Base-by-base conservation (phyloP, 2,797 vertebrate genomes). In the Leptodactylus fallax region DNA sequence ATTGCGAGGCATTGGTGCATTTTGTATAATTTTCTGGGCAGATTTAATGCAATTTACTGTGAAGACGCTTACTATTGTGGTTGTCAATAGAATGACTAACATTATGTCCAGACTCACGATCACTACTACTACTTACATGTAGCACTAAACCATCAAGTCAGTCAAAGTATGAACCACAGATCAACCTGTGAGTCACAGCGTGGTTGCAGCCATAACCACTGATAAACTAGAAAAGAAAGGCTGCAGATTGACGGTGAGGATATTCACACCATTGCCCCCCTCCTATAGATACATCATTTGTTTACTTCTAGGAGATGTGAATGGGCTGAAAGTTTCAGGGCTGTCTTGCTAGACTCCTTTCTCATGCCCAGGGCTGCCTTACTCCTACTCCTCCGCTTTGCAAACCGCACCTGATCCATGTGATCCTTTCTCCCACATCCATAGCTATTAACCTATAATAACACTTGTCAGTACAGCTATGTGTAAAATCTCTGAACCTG, bases 241-340 rank as follows among this genome's bases (percentile, higher is more conserved):
- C 25, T 69, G 67, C 67, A 13, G 25, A 49, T 61, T 61, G 45
- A 56, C n/a, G 55, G 19, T 23, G 19, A 27, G 74, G 23, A 16
- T 25, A 36, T 36, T 36, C 36, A 36, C 25, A 27, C 58, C 7
- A 6, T 25, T 13, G 3, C 49, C 58, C 72, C 12, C 53, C 81
- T 21, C 25, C 25, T 10, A 6, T 25, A 67, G 53, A 45, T 7
- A 79, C 65, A 77, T 88, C 76, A 81, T 81, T n/a, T 88, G 87
- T 88, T 88, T 88, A 74, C 87, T 85, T 53, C 55, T 88, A 53
- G 76, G 9, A 17, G 7, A 77, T 45, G 21, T 67, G 80, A 82
- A 49, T 25, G n/a, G 77, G 45, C 63, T 84, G 45, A 16, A 17
- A 81, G 85, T 81, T 81, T 80, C 63, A 47, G 63, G 69, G 60